Conservation (phyloP, 2,888 invertebrate genomes). For the Pseudococcus longispinus region DNA sequence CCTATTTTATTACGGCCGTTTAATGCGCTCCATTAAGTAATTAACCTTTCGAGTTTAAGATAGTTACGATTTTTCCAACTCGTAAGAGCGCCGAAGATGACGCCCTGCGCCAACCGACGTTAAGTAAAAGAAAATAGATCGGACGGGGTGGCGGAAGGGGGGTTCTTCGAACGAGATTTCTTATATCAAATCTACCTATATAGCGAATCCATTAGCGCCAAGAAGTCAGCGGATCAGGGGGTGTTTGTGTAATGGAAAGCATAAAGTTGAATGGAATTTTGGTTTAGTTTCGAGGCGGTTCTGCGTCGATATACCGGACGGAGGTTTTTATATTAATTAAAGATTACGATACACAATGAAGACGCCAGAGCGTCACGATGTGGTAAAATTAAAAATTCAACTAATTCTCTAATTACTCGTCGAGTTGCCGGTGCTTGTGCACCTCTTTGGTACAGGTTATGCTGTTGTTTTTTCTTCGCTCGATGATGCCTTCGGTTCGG, state of each 20-base stretch:
- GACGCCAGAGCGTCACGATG: conserved; percentile 8
- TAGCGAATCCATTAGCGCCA: background rate
- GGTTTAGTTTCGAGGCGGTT: background rate
- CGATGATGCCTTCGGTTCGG: background rate
- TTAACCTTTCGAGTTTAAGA: conserved; percentile 17
- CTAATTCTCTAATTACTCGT: conserved; percentile 16
- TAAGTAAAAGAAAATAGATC: background rate
- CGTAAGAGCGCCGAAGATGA: background rate
- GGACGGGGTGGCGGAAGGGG: background rate
- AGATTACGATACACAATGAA: background rate
- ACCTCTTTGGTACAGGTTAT: background rate
- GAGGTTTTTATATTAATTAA: background rate
- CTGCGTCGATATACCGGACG: background rate
- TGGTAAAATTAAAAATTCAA: conserved; percentile 22
- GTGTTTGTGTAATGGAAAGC: background rate
- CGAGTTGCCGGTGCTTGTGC: background rate
- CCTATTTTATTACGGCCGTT: conserved; percentile 5
- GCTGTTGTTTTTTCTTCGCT: background rate
- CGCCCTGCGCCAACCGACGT: background rate
- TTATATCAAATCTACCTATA: background rate
- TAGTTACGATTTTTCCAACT: background rate
- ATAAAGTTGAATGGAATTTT: background rate
- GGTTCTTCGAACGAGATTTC: background rate
- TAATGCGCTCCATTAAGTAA: conserved; percentile 39
- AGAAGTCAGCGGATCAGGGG: no score